Evolutionary conservation across 2,888 invertebrate genomes (phyloP), one percentile per base, ranked within the genome.

Genomic region (Troilus luridus): DNA sequence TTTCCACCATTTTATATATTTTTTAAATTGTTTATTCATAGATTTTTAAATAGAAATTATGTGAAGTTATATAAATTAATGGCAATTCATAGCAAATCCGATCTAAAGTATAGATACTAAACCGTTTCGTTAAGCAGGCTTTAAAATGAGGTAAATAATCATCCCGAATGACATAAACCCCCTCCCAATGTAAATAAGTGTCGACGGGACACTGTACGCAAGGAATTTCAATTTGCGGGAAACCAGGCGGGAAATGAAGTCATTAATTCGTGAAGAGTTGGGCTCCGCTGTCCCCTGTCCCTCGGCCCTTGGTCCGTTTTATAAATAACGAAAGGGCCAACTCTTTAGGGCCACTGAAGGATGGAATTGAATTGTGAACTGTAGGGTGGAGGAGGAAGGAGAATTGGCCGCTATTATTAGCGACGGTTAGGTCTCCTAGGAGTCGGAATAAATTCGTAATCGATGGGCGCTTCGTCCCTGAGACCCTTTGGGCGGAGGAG

Each of bases 181-280:
- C 56, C 2, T 5, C 85, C 12, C 41, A 12, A 56, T 56, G 56
- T 85, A 85, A 85, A 85, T 85, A 85, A 56, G 85, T n/a, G 72
- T 12, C 56, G n/a, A n/a, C 56, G n/a, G 56, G 12, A 56, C 85
- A 85, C 67, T 67, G 12, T 89, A 54, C 64, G 56, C 59, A 1
- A 62, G 77, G 90, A 90, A 90, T 90, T 90, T 90, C 90, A 90
- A 90, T 90, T 77, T 90, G 72, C 58, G 58, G 72, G 27, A 77
- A 90, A 90, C 90, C 90, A 72, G 90, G 58, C 90, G 90, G 90
- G 64, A 90, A 90, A 90, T 90, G 77, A 90, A 90, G 67, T 90
- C 90, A 64, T 90, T 90, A 90, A 90, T 90, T 90, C 77, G 24
- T 54, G 89, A 64, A 67, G 88, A 85, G 85, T 85, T 85, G n/a